A percentile compares a stretch with the other conserved stretches of the same genome.
These are phyloP conservation scores for Chironex yamaguchii DNA, from an alignment of 30 jellyfish, hydroid and myxozoan species.

Conservation along the genomic window DNA sequence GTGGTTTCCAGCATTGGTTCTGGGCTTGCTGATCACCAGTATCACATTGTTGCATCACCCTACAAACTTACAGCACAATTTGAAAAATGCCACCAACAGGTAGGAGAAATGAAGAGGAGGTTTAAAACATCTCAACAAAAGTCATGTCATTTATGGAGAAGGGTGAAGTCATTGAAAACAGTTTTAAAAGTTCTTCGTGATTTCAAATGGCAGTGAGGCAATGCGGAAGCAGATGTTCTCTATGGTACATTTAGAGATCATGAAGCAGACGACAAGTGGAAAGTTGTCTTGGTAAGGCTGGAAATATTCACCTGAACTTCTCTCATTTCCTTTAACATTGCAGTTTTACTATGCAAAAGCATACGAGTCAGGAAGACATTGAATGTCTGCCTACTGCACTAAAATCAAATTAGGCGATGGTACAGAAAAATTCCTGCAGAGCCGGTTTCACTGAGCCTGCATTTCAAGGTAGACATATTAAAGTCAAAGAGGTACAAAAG, in stretches of 20 bases:
- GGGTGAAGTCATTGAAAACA: conserved; percentile 39
- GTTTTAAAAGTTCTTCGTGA: conserved; percentile 33
- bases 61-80: conserved; percentile 26
- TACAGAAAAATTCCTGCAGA: conserved; percentile 56
- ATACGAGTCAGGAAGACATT: conserved; percentile 42
- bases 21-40: conserved; percentile 16
- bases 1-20: too few relatives aligned
- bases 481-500: conserved; percentile 2
- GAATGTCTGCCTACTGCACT: conserved; percentile 45
- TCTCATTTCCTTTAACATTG: conserved; percentile 42
- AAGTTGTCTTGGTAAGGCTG: conserved; percentile 43
- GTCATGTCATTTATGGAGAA: conserved; percentile 20
- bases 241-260: conserved; percentile 36
- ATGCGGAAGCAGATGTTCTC: conserved; percentile 50
- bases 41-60: conserved; percentile 29
- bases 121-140: conserved; percentile 33
- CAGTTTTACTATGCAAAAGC: conserved; percentile 68
- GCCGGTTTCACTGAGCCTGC: conserved; percentile 74
- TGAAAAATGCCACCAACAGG: conserved; percentile 7
- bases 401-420: conserved; percentile 53
- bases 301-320: conserved; percentile 14
- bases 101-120: not conserved
- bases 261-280: conserved; percentile 37
- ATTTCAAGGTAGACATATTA: conserved; percentile 11
- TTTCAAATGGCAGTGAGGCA: conserved; percentile 66